Percentiles rank a stretch among this genome's conserved stretches.
phyloP scores from a whole-genome alignment of 2,113 vertebrate species.

The Chloropsis hardwickii region DNA sequence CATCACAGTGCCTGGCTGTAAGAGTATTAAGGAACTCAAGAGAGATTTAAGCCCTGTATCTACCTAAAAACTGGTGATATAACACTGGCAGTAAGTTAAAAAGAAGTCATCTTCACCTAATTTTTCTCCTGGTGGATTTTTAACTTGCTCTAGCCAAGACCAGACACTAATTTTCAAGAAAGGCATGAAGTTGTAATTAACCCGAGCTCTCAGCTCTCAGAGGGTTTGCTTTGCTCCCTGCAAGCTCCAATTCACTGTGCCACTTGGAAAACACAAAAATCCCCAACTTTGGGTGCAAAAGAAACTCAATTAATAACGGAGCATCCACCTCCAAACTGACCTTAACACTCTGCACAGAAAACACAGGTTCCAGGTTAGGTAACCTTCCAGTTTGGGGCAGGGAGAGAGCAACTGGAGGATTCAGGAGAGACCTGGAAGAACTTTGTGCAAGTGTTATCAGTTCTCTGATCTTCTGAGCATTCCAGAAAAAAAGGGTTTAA shows the following conservation, averaged over 20 bases:
- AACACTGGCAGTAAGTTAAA: background rate
- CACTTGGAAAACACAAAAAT: background rate
- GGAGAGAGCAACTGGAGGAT: background rate
- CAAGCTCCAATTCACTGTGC: background rate
- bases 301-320: background rate
- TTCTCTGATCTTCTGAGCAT: background rate
- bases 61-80: background rate
- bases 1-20: background rate
- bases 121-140: background rate
- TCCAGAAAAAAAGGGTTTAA: background rate
- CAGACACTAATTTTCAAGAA: background rate
- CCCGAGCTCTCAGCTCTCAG: background rate
- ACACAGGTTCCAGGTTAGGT: accelerated
- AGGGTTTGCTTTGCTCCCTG: background rate
- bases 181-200: background rate
- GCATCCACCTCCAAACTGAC: background rate
- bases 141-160: background rate
- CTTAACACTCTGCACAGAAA: background rate
- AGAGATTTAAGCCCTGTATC: background rate
- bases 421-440: background rate
- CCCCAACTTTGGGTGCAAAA: background rate
- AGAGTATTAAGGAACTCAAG: background rate
- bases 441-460: background rate
- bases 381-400: background rate
- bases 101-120: background rate